Conservation (phyloP, 2,113 vertebrate genomes). For the Macaca nemestrina region DNA sequence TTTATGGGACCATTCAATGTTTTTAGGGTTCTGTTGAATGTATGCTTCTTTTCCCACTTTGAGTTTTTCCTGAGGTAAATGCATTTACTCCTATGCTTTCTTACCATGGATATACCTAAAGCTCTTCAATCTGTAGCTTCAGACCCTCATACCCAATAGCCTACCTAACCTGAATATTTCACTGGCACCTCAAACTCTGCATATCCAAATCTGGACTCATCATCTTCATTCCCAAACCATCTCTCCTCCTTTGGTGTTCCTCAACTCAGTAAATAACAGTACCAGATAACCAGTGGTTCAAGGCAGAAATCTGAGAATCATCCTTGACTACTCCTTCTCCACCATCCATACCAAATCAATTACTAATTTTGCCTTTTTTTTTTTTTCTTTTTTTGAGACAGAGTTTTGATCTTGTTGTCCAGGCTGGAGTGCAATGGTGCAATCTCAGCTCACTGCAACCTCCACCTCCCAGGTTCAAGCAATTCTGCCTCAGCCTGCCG, state of each 20-base stretch:
- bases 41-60: background rate
- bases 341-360: background rate
- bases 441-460: background rate
- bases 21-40: conserved; percentile 3
- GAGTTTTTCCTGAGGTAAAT: conserved; percentile 6
- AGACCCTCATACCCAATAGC: background rate
- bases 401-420: background rate
- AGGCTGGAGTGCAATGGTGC: background rate
- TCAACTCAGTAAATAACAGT: background rate
- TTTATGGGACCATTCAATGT: background rate
- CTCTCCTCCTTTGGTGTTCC: background rate
- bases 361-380: background rate
- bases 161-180: background rate
- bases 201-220: background rate
- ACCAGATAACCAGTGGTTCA: background rate
- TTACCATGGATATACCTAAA: background rate
- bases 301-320: background rate
- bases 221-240: background rate
- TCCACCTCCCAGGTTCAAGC: background rate
- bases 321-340: background rate
- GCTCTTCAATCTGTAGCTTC: background rate
- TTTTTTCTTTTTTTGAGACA: background rate
- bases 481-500: background rate
- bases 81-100: background rate
- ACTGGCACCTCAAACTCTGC: background rate